Base-by-base conservation (phyloP, 2,797 vertebrate species). In the Notoglanidium macrostoma region DNA sequence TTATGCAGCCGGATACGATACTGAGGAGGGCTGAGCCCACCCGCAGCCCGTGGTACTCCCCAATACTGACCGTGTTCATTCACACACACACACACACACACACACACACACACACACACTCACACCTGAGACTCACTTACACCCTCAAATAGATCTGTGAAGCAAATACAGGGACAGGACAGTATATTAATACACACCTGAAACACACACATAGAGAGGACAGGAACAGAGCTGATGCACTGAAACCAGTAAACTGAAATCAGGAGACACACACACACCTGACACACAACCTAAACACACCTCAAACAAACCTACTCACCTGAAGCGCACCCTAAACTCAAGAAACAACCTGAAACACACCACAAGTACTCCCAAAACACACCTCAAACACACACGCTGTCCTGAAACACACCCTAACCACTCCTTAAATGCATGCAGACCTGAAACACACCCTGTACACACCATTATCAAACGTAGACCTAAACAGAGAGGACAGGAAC, bases 1-100 rank as follows among this genome's bases (percentile, higher is more conserved):
- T 96, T 93, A 97, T 96, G 93, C 96, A 97, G 90, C 97, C 97
- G 0, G 97, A 96, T 93, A 96, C 95, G 44, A 97, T 96, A 93
- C 96, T 92, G 40, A 97, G 93, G 92, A 96, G 93, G 92, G 96
- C 94, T 0, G 96, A 96, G 88, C 96, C 95, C 94, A 97, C 95
- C 92, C 96, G 95, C 83, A 97, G 94, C 91, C 96, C 96, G 91
- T 94, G 96, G 92, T 96, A 96, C 94, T 97, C 93, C 93, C 96
- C 95, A 67, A 94, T 91, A 85, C 94, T 97, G 92, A 96, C 90
- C 5, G 93, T 57, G 95, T 95, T 96, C 94, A 95, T 97, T 91
- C 95, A 95, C 79, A 40, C 57, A 54, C 76, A 83, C 78, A n/a
- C 70, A 49, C 89, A 74, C 12, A 83, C n/a, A 76, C 85, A 59